Evolutionary conservation across 1,140 invertebrate species (phyloP).

Genomic region (Aphaenogaster rudis): DNA sequence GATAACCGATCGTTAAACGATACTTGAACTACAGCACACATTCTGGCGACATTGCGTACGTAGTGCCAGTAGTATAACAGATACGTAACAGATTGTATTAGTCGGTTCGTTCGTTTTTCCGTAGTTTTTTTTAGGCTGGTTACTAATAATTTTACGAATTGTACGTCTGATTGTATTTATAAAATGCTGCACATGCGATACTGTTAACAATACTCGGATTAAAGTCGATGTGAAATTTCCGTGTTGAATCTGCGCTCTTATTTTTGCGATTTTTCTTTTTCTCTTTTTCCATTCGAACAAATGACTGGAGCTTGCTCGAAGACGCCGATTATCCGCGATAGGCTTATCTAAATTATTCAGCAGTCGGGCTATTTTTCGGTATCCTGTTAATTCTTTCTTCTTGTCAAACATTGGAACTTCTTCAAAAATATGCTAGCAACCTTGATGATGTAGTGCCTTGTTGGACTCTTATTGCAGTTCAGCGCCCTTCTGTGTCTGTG

Average conservation of each 20-base stretch:
- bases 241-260: constrained; percentile 43
- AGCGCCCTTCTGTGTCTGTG: constrained; percentile 83
- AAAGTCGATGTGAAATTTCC: constrained; percentile 56
- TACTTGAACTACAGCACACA: constrained; percentile 67
- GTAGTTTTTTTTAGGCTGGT: constrained; percentile 44
- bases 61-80: constrained; percentile 59
- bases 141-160: constrained; percentile 62
- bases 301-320: constrained; percentile 51
- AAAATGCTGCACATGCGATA: constrained; percentile 72
- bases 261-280: neutral
- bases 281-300: constrained; percentile 45
- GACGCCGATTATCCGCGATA: constrained; percentile 66
- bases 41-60: constrained; percentile 39
- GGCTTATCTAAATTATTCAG: constrained; percentile 64
- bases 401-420: constrained; percentile 70
- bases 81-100: constrained; percentile 58
- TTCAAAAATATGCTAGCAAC: constrained; percentile 63
- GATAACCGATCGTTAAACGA: constrained; percentile 60
- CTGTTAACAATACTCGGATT: constrained; percentile 52
- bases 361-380: constrained; percentile 61
- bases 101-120: neutral
- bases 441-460: constrained; percentile 69
- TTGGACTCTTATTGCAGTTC: constrained; percentile 83
- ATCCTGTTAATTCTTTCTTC: constrained; percentile 61
- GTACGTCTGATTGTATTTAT: constrained; percentile 62